Conservation (phyloP, 2,888 invertebrate genomes). For the Agrochola macilenta region DNA sequence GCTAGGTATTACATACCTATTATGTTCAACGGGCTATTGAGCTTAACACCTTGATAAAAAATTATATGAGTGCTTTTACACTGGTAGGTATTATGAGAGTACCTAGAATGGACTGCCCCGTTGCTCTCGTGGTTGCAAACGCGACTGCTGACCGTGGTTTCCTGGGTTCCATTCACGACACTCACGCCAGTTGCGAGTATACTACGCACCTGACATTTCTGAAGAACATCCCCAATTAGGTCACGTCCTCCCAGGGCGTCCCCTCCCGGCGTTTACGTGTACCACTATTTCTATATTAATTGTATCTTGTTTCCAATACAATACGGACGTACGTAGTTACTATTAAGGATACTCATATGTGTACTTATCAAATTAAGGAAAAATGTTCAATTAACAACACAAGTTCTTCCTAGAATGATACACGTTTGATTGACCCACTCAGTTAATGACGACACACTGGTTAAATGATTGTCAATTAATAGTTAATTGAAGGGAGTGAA, state of each 20-base stretch:
- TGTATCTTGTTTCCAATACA: not conserved
- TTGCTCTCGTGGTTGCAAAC: no score
- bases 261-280: not conserved
- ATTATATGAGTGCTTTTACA: not conserved
- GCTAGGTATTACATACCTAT: not conserved
- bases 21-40: not conserved
- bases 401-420: conserved; percentile 26
- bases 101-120: no score
- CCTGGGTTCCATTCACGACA: no score
- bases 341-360: not conserved
- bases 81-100: not conserved
- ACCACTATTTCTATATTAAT: not conserved
- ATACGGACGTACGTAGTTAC: no score
- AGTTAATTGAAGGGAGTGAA: conserved; percentile 14
- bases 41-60: not conserved
- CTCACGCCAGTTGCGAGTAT: no score
- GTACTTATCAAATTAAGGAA: conserved; percentile 21
- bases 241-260: no score
- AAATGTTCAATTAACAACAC: conserved; percentile 9
- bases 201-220: no score
- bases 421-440: conserved; percentile 1
- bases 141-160: no score
- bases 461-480: conserved; percentile 8
- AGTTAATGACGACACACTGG: conserved; percentile 2
- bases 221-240: no score